Evolutionary conservation across 1,140 invertebrate genomes (phyloP).

Genomic region (Bombus turneri): DNA sequence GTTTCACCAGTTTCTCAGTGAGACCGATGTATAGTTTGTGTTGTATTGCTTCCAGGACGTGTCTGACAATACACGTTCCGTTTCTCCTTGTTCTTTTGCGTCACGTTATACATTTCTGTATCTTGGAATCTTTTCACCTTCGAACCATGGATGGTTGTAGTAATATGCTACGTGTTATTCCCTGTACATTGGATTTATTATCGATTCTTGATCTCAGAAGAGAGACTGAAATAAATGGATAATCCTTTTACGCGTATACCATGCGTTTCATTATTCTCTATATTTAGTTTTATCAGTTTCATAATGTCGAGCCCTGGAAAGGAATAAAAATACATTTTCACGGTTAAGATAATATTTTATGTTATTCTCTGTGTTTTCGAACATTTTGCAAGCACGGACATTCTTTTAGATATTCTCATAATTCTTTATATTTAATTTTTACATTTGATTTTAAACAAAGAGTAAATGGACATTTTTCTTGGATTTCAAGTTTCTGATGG

Average conservation of each 20-base stretch:
- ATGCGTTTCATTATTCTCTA: neutral
- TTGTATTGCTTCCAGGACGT: slow-evolving; percentile 1
- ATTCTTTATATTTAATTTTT: no score
- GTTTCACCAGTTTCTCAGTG: neutral
- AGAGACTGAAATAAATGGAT: neutral
- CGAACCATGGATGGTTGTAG: neutral
- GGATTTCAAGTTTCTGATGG: no score
- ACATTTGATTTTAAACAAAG: no score
- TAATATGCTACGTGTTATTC: neutral
- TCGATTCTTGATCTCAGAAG: neutral
- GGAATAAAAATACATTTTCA: no score
- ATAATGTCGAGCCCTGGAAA: neutral
- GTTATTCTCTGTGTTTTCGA: neutral
- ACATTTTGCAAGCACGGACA: neutral
- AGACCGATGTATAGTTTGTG: neutral
- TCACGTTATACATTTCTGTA: neutral
- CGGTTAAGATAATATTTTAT: no score
- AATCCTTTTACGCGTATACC: neutral
- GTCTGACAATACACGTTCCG: slow-evolving; percentile 7
- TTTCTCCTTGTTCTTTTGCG: neutral
- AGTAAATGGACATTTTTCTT: no score
- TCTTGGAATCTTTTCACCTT: neutral
- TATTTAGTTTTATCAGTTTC: neutral
- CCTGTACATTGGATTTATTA: neutral
- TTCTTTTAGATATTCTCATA: neutral